Conservation (phyloP, 2,888 invertebrate genomes). For the Mesorhabditis belari region DNA sequence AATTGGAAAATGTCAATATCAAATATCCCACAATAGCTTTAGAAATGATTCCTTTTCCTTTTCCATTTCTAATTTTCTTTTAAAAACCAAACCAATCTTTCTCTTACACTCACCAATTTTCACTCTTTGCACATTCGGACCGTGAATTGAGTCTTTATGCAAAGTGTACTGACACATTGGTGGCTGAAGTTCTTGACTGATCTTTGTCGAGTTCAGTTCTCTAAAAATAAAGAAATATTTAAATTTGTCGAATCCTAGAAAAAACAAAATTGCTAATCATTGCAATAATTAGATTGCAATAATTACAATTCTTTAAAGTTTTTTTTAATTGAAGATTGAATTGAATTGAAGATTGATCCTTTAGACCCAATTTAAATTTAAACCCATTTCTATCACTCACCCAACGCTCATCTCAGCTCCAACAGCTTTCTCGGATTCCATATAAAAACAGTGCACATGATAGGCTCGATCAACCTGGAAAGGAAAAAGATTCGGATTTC, state of each 20-base stretch:
- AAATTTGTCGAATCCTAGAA: too few relatives aligned
- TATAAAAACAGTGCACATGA: conserved; percentile 49
- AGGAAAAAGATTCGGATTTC: too few relatives aligned
- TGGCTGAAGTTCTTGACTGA: conserved; percentile 23
- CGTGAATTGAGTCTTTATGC: conserved; percentile 46
- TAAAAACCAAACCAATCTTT: not conserved
- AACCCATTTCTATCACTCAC: conserved; percentile 13
- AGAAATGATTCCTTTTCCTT: not conserved
- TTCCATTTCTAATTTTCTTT: too few relatives aligned
- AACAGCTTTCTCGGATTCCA: conserved; percentile 43
- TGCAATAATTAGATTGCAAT: too few relatives aligned
- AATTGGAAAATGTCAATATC: too few relatives aligned
- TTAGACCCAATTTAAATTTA: too few relatives aligned
- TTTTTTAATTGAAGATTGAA: too few relatives aligned
- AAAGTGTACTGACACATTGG: conserved; percentile 46
- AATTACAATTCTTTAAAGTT: too few relatives aligned
- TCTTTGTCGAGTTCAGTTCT: conserved; percentile 32
- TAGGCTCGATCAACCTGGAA: conserved; percentile 47
- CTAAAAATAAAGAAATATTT: conserved; percentile 20
- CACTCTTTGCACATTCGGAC: conserved; percentile 37
- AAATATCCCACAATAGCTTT: not conserved
- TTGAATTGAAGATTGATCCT: too few relatives aligned
- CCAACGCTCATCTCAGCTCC: conserved; percentile 30
- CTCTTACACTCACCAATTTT: conserved; percentile 11
- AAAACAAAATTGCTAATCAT: too few relatives aligned